These are phyloP conservation scores for Gadus macrocephalus DNA, from an alignment of 2,113 vertebrate genomes.

Conservation along the genomic window DNA sequence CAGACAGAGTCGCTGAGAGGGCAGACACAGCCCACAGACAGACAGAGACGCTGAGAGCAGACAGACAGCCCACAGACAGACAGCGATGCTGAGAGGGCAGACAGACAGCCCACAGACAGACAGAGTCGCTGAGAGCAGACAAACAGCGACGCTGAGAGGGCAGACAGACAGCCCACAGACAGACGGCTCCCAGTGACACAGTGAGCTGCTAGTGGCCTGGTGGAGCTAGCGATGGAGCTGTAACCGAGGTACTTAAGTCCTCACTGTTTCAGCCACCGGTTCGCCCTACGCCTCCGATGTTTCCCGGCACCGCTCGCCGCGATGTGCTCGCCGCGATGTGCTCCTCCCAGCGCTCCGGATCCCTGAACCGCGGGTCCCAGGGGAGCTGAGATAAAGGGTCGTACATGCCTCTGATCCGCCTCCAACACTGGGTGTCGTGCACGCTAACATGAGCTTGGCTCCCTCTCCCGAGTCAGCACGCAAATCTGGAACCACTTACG, in stretches of 20 bases:
- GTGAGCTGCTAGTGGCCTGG: too few species aligned
- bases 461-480: constrained; percentile 28
- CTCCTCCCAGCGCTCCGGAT: not conserved
- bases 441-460: constrained; percentile 41
- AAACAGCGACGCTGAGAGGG: too few species aligned
- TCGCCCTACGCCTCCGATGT: not conserved
- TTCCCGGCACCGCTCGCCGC: too few species aligned
- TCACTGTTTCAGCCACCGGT: constrained; percentile 3
- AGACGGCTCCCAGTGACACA: not conserved
- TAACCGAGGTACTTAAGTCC: constrained; percentile 50
- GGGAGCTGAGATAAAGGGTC: not conserved
- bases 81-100: too few species aligned
- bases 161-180: too few species aligned
- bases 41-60: too few species aligned
- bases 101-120: too few species aligned
- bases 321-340: not conserved
- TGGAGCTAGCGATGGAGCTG: constrained; percentile 15
- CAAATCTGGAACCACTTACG: constrained; percentile 33
- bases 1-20: not conserved
- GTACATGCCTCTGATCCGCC: not conserved
- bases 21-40: too few species aligned
- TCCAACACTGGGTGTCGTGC: constrained; percentile 23
- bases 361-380: not conserved
- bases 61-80: too few species aligned
- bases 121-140: too few species aligned